Conservation (phyloP, 2,113 vertebrate genomes). For the Trichomycterus rosablanca region DNA sequence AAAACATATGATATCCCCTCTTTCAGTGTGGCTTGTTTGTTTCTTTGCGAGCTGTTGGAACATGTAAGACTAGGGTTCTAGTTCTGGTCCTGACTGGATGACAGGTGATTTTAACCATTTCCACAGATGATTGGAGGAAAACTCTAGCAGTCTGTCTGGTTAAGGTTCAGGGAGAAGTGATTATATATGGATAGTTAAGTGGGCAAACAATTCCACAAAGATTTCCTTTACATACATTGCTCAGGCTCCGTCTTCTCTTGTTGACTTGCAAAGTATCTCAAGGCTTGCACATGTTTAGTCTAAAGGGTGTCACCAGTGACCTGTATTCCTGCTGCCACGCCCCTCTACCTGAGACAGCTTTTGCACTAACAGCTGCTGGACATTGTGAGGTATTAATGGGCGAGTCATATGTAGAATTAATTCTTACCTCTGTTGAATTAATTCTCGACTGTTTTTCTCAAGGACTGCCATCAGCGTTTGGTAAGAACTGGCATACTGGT, state of each 20-base stretch:
- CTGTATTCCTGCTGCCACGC: too few species aligned
- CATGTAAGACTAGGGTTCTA: conserved; percentile 9
- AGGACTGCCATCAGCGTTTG: too few species aligned
- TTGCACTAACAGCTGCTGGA: too few species aligned
- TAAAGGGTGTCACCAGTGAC: too few species aligned
- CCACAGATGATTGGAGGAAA: conserved; percentile 50
- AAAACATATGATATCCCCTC: neutral
- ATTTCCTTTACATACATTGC: neutral
- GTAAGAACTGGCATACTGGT: too few species aligned
- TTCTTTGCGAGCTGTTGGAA: conserved; percentile 48
- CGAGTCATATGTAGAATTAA: too few species aligned
- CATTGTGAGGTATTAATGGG: too few species aligned
- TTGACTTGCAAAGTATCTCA: too few species aligned
- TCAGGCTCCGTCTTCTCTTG: neutral
- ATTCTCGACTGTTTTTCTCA: too few species aligned
- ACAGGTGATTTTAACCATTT: conserved; percentile 53
- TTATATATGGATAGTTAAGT: conserved; percentile 52
- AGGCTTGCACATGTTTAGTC: too few species aligned
- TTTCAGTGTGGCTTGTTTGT: conserved; percentile 28
- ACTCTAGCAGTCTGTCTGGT: conserved; percentile 52
- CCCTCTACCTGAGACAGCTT: too few species aligned
- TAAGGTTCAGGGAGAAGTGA: conserved; percentile 56
- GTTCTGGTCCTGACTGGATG: conserved; percentile 40
- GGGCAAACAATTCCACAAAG: conserved; percentile 5
- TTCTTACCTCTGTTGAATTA: too few species aligned